phyloP scores from a whole-genome alignment of 2,888 invertebrate genomes.

The Taphrorychus bicolor region DNA sequence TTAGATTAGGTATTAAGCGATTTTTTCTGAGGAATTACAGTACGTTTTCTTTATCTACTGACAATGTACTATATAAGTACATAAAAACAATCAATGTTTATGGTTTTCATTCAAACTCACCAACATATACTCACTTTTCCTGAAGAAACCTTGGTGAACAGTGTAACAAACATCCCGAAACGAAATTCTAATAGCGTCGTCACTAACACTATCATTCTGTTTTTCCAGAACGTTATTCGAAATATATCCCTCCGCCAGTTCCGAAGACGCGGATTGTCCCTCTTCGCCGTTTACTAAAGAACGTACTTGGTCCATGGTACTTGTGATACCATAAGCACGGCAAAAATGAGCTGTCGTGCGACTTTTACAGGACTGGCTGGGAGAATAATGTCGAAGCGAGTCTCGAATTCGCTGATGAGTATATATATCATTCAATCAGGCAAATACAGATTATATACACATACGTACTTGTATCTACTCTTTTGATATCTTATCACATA shows the following conservation, averaged over 20 bases:
- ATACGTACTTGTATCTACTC: not conserved
- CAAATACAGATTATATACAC: not conserved
- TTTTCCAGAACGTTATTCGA: not conserved
- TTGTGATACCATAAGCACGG: not conserved
- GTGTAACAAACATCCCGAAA: conserved; percentile 72
- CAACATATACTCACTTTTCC: conserved; percentile 61
- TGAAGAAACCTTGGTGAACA: conserved; percentile 67
- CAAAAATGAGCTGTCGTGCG: not conserved
- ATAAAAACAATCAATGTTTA: no score
- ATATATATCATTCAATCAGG: not conserved
- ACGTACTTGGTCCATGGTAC: conserved; percentile 14
- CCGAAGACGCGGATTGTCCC: conserved; percentile 53
- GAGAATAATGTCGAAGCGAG: no score
- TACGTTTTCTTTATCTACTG: no score
- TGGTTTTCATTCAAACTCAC: not conserved
- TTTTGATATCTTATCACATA: not conserved
- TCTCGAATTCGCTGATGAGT: not conserved
- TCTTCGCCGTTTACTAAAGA: conserved; percentile 22
- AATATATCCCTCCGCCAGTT: conserved; percentile 45
- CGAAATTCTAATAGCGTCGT: conserved; percentile 65
- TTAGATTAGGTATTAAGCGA: no score
- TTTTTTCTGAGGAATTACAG: no score
- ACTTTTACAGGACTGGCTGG: no score
- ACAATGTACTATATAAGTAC: no score
- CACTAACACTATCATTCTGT: not conserved